Base-by-base conservation (phyloP, 1,140 invertebrate species). In the Pseudomyrmex gracilis region DNA sequence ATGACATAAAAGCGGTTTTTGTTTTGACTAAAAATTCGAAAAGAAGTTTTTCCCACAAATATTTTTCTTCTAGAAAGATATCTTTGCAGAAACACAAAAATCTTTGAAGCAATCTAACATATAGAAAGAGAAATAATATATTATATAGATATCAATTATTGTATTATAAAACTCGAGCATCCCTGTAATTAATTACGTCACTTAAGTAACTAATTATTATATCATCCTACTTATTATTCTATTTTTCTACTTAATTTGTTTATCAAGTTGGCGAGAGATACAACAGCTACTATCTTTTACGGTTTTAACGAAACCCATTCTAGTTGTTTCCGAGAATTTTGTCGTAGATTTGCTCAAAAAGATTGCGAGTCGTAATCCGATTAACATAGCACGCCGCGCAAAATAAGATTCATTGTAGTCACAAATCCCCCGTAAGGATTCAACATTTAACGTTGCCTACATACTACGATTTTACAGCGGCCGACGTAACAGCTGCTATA, bases 401-500 rank as follows among this genome's bases (percentile, higher is more conserved):
- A 57, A 82, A 83, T 67, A 66, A 80, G 83, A 85, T 76, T 85
- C 63, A 86, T 85, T 73, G 45, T 53, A 67, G 70, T 51, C 68
- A 47, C 58, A 84, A 84, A 80, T 83, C 84, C 85, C 67, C 84
- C 89, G 85, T 88, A 83, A 86, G 88, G 88, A 90, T 92, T 91
- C 89, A 89, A 91, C 90, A 92, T 92, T 92, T 90, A 90, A 90
- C 90, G 88, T 83, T 78, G 66, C 88, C 87, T 90, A 86, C 88
- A 90, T 88, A 91, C 85, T 90, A 90, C 87, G 90, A 91, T 90
- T 93, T 93, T 92, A 91, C 91, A 91, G 84, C 90, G 83, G 45
- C 84, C 88, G 70, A 83, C 83, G 89, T 92, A 92, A 92, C 91
- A 87, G 89, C 92, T 87, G 91, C 89, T 91, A 92, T 93, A 93